Percentiles rank a stretch among this genome's conserved stretches.
These are phyloP conservation scores for Scelioninae gen. 2 DNA, from an alignment of 2,888 invertebrate species.

Conservation along the genomic window DNA sequence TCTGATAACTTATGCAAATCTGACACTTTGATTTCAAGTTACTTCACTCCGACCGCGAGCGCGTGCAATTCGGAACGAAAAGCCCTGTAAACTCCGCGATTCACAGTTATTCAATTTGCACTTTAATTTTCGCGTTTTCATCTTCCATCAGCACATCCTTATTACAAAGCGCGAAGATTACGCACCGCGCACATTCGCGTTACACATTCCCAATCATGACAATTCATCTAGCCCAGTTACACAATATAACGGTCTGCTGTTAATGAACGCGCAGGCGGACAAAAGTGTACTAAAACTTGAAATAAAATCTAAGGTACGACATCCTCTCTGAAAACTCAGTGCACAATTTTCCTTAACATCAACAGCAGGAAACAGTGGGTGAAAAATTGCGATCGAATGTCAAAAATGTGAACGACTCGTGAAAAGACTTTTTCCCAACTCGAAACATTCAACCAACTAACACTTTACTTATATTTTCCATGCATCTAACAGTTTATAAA, in stretches of 20 bases:
- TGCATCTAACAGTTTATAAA: no score
- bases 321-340: no score
- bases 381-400: no score
- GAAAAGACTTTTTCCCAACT: no score
- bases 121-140: slow-evolving; percentile 50
- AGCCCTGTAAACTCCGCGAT: slow-evolving; percentile 9
- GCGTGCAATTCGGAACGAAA: slow-evolving; percentile 1
- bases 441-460: no score
- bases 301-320: no score
- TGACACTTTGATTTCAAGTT: slow-evolving; percentile 20
- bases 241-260: slow-evolving; percentile 45
- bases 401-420: no score
- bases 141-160: slow-evolving; percentile 41
- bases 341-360: no score
- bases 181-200: slow-evolving; percentile 37
- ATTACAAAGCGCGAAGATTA: slow-evolving; percentile 42
- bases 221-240: slow-evolving; percentile 54
- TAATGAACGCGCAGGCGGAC: slow-evolving; percentile 24
- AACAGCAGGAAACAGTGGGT: no score
- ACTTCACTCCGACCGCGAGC: slow-evolving; percentile 1
- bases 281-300: no score
- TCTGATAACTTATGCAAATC: slow-evolving; percentile 29
- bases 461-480: no score
- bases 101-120: slow-evolving; percentile 56
- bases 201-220: slow-evolving; percentile 46